Conservation (phyloP, 2,113 vertebrate genomes). For the Tychaedon coryphoeus region DNA sequence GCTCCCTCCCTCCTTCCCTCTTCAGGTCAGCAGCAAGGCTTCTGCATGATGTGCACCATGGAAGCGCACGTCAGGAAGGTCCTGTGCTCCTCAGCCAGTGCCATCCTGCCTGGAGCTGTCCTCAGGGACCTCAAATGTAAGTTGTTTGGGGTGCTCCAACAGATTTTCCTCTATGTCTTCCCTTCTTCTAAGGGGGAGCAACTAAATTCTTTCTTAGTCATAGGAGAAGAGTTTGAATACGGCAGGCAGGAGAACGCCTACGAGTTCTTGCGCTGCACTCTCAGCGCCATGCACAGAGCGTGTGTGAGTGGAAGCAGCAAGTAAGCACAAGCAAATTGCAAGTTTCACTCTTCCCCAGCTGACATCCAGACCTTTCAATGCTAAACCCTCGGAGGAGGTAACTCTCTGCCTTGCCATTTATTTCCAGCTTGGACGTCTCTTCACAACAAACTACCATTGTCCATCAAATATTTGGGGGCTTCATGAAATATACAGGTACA, state of each 20-base stretch:
- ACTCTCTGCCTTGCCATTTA: background rate
- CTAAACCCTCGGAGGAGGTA: background rate
- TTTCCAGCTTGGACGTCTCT: conserved; percentile 82
- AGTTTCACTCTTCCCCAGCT: fast-evolving
- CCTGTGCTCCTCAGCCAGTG: background rate
- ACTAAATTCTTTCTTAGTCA: conserved; percentile 70
- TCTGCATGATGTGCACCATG: background rate
- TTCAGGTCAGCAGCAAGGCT: background rate
- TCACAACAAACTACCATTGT: conserved; percentile 85
- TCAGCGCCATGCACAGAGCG: conserved; percentile 91
- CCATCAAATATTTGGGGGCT: conserved; percentile 89
- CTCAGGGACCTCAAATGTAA: background rate
- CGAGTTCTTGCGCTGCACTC: conserved; percentile 86
- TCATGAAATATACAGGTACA: conserved; percentile 85
- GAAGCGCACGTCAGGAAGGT: background rate
- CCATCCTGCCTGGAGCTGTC: background rate
- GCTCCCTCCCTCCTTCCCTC: background rate
- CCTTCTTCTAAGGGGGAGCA: background rate
- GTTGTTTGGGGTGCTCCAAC: background rate
- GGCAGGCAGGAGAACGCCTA: conserved; percentile 90
- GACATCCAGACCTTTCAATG: background rate
- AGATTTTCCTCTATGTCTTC: background rate
- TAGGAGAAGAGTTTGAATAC: conserved; percentile 87
- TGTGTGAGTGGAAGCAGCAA: conserved; percentile 81
- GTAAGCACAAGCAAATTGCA: conserved; percentile 64